Conservation (phyloP, 1,140 invertebrate species). For the Chymomyza costata region DNA sequence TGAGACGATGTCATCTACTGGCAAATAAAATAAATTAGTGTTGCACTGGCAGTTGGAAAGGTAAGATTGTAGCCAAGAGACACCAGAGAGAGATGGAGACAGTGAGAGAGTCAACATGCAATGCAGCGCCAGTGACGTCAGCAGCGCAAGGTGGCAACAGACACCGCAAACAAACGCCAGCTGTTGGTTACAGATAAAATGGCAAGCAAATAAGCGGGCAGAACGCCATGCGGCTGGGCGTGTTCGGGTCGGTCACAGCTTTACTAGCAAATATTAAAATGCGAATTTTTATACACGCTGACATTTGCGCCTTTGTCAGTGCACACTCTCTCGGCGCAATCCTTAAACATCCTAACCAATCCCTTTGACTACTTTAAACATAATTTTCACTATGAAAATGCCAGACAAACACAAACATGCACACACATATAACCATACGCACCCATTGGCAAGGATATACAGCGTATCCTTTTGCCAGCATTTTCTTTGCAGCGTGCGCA, state of each 20-base stretch:
- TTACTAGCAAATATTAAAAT: conserved; percentile 71
- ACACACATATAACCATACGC: background rate
- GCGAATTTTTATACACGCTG: conserved; percentile 70
- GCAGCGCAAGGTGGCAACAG: too few relatives aligned
- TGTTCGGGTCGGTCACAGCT: conserved; percentile 29
- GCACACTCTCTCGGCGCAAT: background rate
- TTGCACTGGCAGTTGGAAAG: conserved; percentile 45
- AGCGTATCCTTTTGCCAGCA: conserved; percentile 62
- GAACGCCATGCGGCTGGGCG: conserved; percentile 9
- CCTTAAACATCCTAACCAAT: background rate
- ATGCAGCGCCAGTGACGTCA: conserved; percentile 42
- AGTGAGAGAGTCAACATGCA: conserved; percentile 72
- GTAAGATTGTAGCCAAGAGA: conserved; percentile 47
- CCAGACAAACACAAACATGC: conserved; percentile 4
- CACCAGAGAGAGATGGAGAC: too few relatives aligned
- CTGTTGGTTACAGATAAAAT: conserved; percentile 68
- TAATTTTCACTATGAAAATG: conserved; percentile 58
- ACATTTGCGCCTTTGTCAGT: conserved; percentile 50
- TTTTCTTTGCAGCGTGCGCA: conserved; percentile 66
- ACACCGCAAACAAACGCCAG: conserved; percentile 71
- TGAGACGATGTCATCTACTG: conserved; percentile 35
- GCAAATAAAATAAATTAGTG: conserved; percentile 73
- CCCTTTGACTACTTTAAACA: conserved; percentile 17
- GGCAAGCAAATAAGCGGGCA: conserved; percentile 53
- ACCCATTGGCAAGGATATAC: too few relatives aligned